phyloP scores from a whole-genome alignment of 2,797 vertebrate species.

The Lophotriccus pileatus region DNA sequence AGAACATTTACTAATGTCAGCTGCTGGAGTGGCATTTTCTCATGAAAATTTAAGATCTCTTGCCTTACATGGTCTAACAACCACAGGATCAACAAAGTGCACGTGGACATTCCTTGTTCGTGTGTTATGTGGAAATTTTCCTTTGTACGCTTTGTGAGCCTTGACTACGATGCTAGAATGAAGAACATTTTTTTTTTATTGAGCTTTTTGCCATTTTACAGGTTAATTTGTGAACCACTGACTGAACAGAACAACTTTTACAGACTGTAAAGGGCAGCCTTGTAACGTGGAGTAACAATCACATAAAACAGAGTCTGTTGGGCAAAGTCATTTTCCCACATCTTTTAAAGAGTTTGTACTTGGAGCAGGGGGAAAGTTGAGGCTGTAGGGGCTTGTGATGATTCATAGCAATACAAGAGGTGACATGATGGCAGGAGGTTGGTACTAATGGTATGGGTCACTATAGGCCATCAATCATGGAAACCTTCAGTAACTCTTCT shows the following conservation, averaged over 20 bases:
- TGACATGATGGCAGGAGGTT: neutral
- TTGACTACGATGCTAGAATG: neutral
- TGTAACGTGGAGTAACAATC: slow-evolving; percentile 3
- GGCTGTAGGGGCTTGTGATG: neutral
- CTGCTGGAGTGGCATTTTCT: neutral
- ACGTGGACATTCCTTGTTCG: neutral
- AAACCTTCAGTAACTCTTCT: neutral
- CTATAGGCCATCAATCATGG: neutral
- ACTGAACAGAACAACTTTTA: slow-evolving; percentile 28
- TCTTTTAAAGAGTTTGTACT: neutral
- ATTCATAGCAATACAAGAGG: neutral
- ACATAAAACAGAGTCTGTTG: neutral
- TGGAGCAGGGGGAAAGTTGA: neutral
- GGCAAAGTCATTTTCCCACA: neutral
- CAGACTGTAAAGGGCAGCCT: slow-evolving; percentile 14
- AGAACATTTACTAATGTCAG: neutral
- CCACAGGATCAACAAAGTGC: neutral
- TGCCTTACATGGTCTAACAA: neutral
- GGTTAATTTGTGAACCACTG: slow-evolving; percentile 31
- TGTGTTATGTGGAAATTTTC: neutral
- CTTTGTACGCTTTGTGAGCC: neutral
- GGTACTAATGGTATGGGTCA: neutral
- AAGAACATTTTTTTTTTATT: slow-evolving; percentile 5
- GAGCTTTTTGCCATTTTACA: slow-evolving; percentile 26
- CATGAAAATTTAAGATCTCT: neutral